Conservation (phyloP, 2,888 invertebrate genomes). For the Xanthorhoe spadicearia region DNA sequence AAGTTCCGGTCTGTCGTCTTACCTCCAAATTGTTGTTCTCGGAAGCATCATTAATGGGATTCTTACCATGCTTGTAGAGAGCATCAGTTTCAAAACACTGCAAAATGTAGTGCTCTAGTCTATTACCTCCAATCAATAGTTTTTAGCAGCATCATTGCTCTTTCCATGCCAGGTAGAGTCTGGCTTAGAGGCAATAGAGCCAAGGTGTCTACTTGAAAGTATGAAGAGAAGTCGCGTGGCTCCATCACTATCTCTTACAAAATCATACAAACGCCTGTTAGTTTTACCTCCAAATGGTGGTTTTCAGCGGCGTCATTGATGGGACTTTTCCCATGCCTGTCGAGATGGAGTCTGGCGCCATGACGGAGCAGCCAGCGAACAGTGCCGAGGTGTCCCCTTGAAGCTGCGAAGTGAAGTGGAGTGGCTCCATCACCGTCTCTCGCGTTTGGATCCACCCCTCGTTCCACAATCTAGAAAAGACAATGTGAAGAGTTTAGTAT, state of each 20-base stretch:
- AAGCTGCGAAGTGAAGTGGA: constrained; percentile 94
- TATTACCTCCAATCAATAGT: background rate
- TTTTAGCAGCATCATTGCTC: background rate
- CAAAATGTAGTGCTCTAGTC: too few relatives aligned
- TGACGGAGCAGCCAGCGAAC: constrained; percentile 93
- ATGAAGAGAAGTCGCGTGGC: too few relatives aligned
- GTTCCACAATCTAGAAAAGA: constrained; percentile 88
- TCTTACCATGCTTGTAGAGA: constrained; percentile 86
- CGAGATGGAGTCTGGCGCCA: constrained; percentile 91
- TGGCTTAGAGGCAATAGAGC: too few relatives aligned
- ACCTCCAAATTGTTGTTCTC: constrained; percentile 96
- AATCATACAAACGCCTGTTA: too few relatives aligned
- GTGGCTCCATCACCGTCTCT: constrained; percentile 95
- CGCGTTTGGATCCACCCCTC: constrained; percentile 93
- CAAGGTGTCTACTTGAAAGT: too few relatives aligned
- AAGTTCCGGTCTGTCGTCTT: background rate
- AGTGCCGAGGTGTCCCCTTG: constrained; percentile 91
- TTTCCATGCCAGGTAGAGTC: background rate
- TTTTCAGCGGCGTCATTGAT: constrained; percentile 96
- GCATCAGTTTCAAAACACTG: too few relatives aligned
- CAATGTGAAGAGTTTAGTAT: background rate
- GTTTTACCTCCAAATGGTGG: constrained; percentile 91
- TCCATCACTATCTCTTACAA: too few relatives aligned
- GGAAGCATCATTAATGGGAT: constrained; percentile 95
- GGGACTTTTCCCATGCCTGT: constrained; percentile 95